Evolutionary conservation across 2,888 invertebrate genomes (phyloP).

Genomic region (Ganaspis brasiliensis): DNA sequence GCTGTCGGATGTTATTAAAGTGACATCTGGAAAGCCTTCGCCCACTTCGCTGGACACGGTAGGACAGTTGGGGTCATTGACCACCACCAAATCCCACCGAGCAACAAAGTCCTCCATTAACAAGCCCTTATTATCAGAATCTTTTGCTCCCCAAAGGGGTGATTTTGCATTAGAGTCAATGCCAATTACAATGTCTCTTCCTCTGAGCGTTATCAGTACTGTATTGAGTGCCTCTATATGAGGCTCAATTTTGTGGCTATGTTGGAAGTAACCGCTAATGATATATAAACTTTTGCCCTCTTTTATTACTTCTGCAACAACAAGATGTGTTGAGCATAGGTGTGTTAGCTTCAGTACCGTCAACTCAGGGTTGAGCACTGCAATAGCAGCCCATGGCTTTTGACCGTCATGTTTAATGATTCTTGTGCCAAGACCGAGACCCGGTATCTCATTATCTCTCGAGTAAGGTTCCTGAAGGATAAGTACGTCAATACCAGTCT

Average conservation of each 20-base stretch:
- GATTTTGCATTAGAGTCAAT: background rate
- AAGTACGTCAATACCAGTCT: background rate
- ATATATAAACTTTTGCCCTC: background rate
- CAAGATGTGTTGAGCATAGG: background rate
- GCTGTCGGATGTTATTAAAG: too few species aligned
- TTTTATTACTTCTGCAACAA: background rate
- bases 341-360: background rate
- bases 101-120: background rate
- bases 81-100: background rate
- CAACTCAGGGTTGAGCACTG: background rate
- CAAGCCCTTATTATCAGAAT: background rate
- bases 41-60: too few species aligned
- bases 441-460: background rate
- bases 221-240: background rate
- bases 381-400: background rate
- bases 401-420: background rate
- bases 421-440: background rate
- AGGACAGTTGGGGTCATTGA: background rate
- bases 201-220: background rate
- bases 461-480: conserved; percentile 44
- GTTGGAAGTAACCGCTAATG: background rate
- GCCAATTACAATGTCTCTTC: too few species aligned
- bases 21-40: too few species aligned
- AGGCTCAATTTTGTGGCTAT: background rate
- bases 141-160: background rate